Evolutionary conservation across 2,888 invertebrate species (phyloP).

Genomic region (Amblyjoppa proteus): DNA sequence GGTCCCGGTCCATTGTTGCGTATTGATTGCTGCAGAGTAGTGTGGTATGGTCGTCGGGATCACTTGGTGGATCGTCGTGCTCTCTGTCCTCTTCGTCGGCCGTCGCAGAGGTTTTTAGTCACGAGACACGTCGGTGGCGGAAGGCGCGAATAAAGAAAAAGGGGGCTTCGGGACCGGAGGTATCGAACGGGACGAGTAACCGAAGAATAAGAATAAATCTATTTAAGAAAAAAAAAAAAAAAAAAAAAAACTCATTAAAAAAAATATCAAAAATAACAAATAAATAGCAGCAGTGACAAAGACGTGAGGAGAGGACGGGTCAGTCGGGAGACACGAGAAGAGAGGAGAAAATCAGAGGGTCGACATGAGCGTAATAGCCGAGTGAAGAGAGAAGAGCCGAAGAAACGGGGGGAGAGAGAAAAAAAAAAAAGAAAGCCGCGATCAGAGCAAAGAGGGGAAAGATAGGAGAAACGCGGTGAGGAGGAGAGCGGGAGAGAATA

Average conservation of each 20-base stretch:
- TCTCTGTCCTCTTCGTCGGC: constrained; percentile 75
- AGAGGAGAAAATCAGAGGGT: constrained; percentile 9
- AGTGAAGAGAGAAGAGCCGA: constrained; percentile 17
- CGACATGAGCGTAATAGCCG: constrained; percentile 24
- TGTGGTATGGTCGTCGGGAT: constrained; percentile 81
- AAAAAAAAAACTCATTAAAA: not conserved
- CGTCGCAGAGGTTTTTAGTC: constrained; percentile 62
- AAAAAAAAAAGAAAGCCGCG: constrained; percentile 27
- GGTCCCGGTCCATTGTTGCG: constrained; percentile 85
- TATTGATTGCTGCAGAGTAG: constrained; percentile 84
- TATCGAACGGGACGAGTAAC: constrained; percentile 8
- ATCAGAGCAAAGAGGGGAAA: not conserved
- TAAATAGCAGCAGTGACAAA: not conserved
- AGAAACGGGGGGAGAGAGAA: constrained; percentile 49
- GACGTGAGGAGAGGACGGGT: not conserved
- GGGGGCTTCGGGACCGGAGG: constrained; percentile 13
- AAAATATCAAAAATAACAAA: not conserved
- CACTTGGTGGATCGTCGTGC: constrained; percentile 79
- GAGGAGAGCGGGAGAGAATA: constrained; percentile 2
- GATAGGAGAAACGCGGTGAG: not conserved
- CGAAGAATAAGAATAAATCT: constrained; percentile 4
- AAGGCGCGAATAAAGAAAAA: constrained; percentile 63
- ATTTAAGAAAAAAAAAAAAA: not conserved
- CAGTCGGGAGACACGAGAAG: not conserved
- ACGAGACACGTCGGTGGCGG: constrained; percentile 50